These are phyloP conservation scores for Venustoraphidia nigricollis DNA, from an alignment of 2,888 invertebrate species.

Conservation along the genomic window DNA sequence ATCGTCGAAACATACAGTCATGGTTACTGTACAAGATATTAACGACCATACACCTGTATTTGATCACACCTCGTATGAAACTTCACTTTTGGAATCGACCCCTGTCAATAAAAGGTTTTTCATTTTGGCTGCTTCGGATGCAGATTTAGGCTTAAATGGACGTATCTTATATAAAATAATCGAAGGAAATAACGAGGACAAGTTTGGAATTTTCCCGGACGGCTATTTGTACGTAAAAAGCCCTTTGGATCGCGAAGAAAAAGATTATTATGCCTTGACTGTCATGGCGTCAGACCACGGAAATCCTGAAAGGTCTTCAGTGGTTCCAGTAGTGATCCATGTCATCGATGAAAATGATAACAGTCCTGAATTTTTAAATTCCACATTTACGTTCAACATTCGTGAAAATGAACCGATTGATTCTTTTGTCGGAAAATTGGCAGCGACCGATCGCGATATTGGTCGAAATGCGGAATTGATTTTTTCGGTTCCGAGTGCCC, in stretches of 20 bases:
- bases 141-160: constrained; percentile 70
- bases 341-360: constrained; percentile 96
- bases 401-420: constrained; percentile 78
- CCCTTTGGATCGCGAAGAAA: constrained; percentile 73
- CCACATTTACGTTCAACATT: constrained; percentile 79
- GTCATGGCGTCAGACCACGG: constrained; percentile 75
- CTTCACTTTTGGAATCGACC: constrained; percentile 78
- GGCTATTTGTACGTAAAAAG: constrained; percentile 82
- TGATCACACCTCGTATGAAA: constrained; percentile 82
- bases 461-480: constrained; percentile 84
- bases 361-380: constrained; percentile 79
- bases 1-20: constrained; percentile 57
- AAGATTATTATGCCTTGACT: constrained; percentile 80
- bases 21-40: constrained; percentile 66
- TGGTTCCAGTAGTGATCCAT: constrained; percentile 83
- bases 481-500: constrained; percentile 57
- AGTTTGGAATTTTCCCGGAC: constrained; percentile 91
- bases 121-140: constrained; percentile 76
- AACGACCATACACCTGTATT: constrained; percentile 94
- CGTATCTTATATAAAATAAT: constrained; percentile 66
- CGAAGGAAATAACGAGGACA: constrained; percentile 71
- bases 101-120: constrained; percentile 84
- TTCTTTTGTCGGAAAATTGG: constrained; percentile 82
- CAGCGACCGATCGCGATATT: constrained; percentile 78
- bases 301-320: constrained; percentile 58